Base-by-base conservation (phyloP, 2,888 invertebrate genomes). In the Pachymerium ferrugineum region DNA sequence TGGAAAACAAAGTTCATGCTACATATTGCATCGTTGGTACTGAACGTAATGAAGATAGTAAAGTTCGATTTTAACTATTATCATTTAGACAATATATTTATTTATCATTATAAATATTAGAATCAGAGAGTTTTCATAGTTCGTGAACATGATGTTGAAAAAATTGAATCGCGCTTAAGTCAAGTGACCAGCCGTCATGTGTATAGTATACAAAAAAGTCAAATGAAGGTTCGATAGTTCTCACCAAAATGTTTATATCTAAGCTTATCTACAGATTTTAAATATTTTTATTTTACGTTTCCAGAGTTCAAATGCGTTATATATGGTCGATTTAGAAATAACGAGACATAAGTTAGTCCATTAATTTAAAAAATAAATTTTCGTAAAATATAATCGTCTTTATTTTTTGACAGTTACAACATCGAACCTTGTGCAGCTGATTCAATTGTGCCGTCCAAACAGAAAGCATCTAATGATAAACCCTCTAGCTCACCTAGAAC, bases 221-320 rank as follows among this genome's bases (percentile, higher is more conserved):
- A 62, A 62, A 14, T 62, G 28, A 62, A 62, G 47, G 47, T 47
- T n/a, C n/a, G n/a, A n/a, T n/a, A n/a, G n/a, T n/a, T n/a, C n/a
- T n/a, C n/a, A n/a, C n/a, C n/a, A n/a, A n/a, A n/a, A n/a, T n/a
- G n/a, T n/a, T n/a, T n/a, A n/a, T n/a, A n/a, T n/a, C n/a, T n/a
- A n/a, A n/a, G n/a, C n/a, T n/a, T n/a, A n/a, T n/a, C n/a, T n/a
- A n/a, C n/a, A n/a, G n/a, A n/a, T n/a, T n/a, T n/a, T 1, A 38
- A 38, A 38, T 38, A 38, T 38, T 38, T 38, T 38, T 2, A n/a
- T 38, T 4, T 38, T 38, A 16, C 0, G 16, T 47, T 47, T 19
- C n/a, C 47, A 47, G 62, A 62, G n/a, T 25, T 62, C 62, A 28
- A 62, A 12, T 25, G 62, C 62, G 14, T 62, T 62, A 25, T 62